These are phyloP conservation scores for Ibycter americanus DNA, from an alignment of 2,797 vertebrate genomes.

Conservation along the genomic window DNA sequence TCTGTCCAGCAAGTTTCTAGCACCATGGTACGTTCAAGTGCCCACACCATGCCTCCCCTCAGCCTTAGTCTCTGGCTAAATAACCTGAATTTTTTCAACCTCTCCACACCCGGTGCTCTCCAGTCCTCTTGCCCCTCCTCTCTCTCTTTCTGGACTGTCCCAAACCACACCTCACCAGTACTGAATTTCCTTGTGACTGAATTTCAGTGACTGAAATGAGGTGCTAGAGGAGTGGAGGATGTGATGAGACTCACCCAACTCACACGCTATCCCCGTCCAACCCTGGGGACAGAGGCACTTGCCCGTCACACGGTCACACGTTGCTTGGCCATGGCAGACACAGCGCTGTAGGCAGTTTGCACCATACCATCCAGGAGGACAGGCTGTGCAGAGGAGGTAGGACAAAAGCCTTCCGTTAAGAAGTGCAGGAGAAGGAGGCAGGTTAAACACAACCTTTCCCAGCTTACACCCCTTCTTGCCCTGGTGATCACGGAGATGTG, in stretches of 20 bases:
- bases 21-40: neutral
- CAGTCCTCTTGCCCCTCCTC: neutral
- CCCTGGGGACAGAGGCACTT: conserved; percentile 24
- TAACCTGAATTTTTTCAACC: neutral
- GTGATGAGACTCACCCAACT: conserved; percentile 8
- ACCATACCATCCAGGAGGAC: neutral
- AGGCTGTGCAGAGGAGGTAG: neutral
- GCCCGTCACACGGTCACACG: neutral
- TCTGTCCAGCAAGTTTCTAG: neutral
- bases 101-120: rapidly evolving
- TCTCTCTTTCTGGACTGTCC: neutral
- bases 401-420: neutral
- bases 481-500: neutral
- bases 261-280: neutral
- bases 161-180: neutral
- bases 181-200: neutral
- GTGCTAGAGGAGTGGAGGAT: neutral
- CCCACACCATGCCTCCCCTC: neutral
- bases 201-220: rapidly evolving
- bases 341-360: conserved; percentile 31
- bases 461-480: neutral
- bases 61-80: neutral
- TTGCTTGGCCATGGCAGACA: neutral
- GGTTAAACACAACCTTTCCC: neutral
- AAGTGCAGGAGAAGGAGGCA: neutral